Conservation (phyloP, 2,113 vertebrate species). For the Mungos mungo region DNA sequence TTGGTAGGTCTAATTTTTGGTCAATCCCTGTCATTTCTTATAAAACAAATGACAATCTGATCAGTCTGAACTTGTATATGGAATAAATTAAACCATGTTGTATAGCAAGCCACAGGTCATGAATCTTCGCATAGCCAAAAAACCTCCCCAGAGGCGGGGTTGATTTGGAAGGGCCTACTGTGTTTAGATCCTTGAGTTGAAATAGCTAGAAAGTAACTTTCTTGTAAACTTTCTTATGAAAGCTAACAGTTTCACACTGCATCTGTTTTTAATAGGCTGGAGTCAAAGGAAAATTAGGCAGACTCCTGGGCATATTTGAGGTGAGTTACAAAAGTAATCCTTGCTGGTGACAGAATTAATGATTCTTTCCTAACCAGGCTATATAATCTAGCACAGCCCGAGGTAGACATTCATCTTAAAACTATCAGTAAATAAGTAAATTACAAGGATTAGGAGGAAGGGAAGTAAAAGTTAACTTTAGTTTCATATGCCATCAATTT, state of each 20-base stretch:
- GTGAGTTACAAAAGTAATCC: slow-evolving; percentile 86
- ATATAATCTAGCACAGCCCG: background rate
- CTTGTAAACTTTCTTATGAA: background rate
- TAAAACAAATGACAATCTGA: background rate
- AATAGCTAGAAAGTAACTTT: background rate
- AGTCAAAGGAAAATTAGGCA: slow-evolving; percentile 96
- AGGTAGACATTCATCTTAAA: background rate
- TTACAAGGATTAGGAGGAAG: background rate
- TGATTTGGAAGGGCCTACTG: background rate
- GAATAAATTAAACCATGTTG: background rate
- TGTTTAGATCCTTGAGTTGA: background rate
- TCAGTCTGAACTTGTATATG: background rate
- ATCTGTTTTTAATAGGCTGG: slow-evolving; percentile 90
- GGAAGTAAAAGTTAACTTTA: background rate
- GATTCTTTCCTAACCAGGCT: background rate
- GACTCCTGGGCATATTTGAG: slow-evolving; percentile 98
- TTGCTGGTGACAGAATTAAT: background rate
- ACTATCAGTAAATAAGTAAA: background rate
- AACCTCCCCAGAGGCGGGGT: background rate
- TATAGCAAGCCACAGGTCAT: background rate
- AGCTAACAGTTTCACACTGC: slow-evolving; percentile 21
- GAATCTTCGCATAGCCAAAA: background rate
- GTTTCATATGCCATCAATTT: background rate
- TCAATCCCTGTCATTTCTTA: background rate
- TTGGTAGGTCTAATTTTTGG: background rate